These are phyloP conservation scores for Synanceia verrucosa DNA, from an alignment of 2,797 vertebrate genomes.

Conservation along the genomic window DNA sequence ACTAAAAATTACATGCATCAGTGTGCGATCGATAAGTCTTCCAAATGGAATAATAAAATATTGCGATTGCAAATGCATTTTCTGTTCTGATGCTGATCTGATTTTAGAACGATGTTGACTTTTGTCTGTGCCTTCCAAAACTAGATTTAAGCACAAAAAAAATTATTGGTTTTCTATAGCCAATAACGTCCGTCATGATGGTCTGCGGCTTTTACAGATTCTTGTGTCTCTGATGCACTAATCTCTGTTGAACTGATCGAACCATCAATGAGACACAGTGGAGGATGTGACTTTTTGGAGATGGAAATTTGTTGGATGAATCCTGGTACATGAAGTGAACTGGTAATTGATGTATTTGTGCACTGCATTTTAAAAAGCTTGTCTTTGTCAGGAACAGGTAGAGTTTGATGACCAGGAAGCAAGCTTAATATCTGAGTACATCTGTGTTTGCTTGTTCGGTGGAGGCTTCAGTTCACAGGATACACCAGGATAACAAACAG, in stretches of 20 bases:
- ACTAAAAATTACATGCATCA: background rate
- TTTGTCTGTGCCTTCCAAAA: slow-evolving; percentile 8
- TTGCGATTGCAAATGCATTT: background rate
- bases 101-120: background rate
- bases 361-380: background rate
- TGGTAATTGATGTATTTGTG: slow-evolving; percentile 4
- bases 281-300: slow-evolving; percentile 12
- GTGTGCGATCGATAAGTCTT: background rate
- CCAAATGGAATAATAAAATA: background rate
- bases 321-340: slow-evolving; percentile 14
- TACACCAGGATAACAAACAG: slow-evolving; percentile 14
- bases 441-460: slow-evolving; percentile 20
- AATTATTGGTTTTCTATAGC: background rate
- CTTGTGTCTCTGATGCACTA: slow-evolving; percentile 1
- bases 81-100: too few relatives aligned
- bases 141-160: background rate
- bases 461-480: slow-evolving; percentile 13
- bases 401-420: slow-evolving; percentile 4
- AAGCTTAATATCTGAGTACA: background rate
- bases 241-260: background rate
- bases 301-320: slow-evolving; percentile 17
- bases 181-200: background rate
- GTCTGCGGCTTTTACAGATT: background rate
- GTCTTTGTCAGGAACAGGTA: slow-evolving; percentile 1
- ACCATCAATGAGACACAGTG: slow-evolving; percentile 3